A percentile compares a stretch with the other conserved stretches of the same genome.
Evolutionary conservation across 1,140 invertebrate genomes (phyloP).

Genomic region (Euwallacea fornicatus): DNA sequence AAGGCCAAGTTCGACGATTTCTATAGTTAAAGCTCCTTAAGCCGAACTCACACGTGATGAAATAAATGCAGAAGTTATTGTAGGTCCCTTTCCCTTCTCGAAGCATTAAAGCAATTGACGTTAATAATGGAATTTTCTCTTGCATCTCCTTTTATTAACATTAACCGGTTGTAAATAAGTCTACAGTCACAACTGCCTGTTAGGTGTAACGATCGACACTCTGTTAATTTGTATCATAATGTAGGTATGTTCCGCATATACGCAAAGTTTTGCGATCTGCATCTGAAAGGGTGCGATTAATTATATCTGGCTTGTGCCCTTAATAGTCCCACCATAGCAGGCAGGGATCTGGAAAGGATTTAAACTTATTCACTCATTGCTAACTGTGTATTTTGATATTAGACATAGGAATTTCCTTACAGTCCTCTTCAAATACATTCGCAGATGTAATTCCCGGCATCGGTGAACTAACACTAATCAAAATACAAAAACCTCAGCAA

Average conservation of each 20-base stretch:
- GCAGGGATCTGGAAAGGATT: not conserved
- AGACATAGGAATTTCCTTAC: too few species aligned
- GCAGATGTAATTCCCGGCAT: too few species aligned
- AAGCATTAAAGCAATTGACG: too few species aligned
- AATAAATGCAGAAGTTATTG: too few species aligned
- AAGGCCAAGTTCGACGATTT: too few species aligned
- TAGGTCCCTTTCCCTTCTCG: too few species aligned
- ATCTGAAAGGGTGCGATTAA: not conserved
- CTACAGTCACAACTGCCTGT: not conserved
- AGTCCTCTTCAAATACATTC: too few species aligned
- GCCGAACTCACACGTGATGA: too few species aligned
- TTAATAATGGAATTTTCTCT: too few species aligned
- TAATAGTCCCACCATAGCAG: not conserved
- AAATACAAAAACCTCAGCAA: conserved; percentile 32
- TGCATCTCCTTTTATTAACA: not conserved
- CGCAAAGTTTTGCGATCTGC: not conserved
- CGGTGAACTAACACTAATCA: conserved; percentile 12
- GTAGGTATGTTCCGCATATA: not conserved
- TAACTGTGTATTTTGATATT: too few species aligned
- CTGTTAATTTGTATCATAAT: not conserved
- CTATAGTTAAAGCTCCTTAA: too few species aligned
- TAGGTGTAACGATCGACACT: not conserved
- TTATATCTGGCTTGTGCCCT: not conserved
- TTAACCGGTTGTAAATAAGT: not conserved
- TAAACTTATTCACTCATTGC: not conserved